Conservation (phyloP, 2,888 invertebrate genomes). For the Podabrus alpinus region DNA sequence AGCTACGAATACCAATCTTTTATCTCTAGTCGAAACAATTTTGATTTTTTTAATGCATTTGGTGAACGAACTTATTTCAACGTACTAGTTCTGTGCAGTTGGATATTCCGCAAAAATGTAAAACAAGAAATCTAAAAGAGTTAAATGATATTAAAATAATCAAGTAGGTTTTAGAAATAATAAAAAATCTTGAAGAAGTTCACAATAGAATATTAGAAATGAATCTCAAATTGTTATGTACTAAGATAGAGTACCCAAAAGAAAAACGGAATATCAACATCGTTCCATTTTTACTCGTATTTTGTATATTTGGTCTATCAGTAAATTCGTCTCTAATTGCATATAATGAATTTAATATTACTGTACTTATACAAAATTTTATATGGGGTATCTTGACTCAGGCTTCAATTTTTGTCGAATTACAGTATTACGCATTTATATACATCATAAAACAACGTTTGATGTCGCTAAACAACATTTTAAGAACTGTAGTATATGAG, state of each 20-base stretch:
- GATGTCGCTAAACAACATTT: neutral
- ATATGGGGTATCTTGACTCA: neutral
- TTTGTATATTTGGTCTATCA: neutral
- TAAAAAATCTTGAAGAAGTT: neutral
- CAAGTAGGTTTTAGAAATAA: neutral
- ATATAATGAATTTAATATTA: neutral
- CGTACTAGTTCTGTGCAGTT: neutral
- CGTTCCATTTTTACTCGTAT: neutral
- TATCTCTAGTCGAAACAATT: neutral
- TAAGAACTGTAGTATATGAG: neutral
- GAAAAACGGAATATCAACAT: neutral
- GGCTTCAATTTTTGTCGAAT: neutral
- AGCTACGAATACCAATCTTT: accelerated
- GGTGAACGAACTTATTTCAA: neutral
- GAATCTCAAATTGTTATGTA: neutral
- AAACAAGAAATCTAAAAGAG: neutral
- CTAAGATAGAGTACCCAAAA: neutral
- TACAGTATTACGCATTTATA: neutral
- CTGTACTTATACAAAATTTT: neutral
- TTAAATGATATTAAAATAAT: neutral
- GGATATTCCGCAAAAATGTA: neutral
- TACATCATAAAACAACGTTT: neutral
- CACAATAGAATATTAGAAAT: neutral
- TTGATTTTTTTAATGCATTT: neutral
- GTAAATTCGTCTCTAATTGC: neutral